Conservation (phyloP, 2,888 invertebrate genomes). For the Macropis europaea region DNA sequence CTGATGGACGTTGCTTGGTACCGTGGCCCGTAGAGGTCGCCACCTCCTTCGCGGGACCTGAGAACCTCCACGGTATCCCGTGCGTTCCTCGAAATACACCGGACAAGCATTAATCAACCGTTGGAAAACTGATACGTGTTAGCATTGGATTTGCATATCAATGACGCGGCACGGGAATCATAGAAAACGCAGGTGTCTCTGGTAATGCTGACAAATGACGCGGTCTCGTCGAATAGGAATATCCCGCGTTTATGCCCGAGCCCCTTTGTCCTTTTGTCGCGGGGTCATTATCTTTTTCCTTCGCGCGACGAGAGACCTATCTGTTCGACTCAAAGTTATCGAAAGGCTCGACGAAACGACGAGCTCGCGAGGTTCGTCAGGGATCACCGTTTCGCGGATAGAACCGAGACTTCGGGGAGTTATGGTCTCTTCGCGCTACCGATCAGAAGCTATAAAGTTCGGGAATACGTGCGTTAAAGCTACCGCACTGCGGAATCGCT, state of each 20-base stretch:
- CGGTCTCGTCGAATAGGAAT: slow-evolving; percentile 17
- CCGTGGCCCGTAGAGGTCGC: slow-evolving; percentile 58
- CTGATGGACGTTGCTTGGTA: slow-evolving; percentile 58
- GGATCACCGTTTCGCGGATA: not conserved
- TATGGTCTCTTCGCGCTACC: slow-evolving; percentile 27
- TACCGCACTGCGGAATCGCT: slow-evolving; percentile 10
- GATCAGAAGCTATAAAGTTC: slow-evolving; percentile 18
- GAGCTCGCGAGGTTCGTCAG: not conserved
- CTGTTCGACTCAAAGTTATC: not conserved
- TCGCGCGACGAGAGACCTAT: not conserved
- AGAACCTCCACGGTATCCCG: not conserved
- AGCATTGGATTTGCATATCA: slow-evolving; percentile 61
- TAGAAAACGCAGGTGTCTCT: slow-evolving; percentile 43
- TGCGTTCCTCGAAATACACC: slow-evolving; percentile 24
- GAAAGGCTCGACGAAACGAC: slow-evolving; percentile 3
- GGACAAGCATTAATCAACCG: slow-evolving; percentile 51
- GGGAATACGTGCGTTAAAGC: slow-evolving; percentile 49
- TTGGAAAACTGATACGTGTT: slow-evolving; percentile 58
- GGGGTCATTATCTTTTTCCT: not conserved
- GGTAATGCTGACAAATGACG: slow-evolving; percentile 58
- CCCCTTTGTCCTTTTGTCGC: slow-evolving; percentile 32
- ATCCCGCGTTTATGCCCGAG: slow-evolving; percentile 28
- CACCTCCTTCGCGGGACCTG: slow-evolving; percentile 48
- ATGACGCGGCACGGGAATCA: slow-evolving; percentile 40
- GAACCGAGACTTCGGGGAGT: too few species aligned